These are phyloP conservation scores for Drosophila crucigera DNA, from an alignment of 2,888 invertebrate species.

Conservation along the genomic window DNA sequence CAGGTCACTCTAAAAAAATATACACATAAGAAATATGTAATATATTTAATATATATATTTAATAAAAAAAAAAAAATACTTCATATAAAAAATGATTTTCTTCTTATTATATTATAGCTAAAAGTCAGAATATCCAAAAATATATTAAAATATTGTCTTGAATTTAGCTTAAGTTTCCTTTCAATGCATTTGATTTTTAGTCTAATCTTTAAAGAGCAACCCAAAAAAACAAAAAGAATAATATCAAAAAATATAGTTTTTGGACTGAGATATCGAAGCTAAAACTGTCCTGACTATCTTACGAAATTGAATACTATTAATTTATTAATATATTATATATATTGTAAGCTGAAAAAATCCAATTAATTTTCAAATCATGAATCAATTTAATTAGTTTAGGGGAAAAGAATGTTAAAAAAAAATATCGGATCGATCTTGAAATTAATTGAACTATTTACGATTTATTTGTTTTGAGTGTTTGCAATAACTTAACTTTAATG, in stretches of 20 bases:
- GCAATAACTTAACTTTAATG: background rate
- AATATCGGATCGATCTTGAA: background rate
- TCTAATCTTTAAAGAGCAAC: background rate
- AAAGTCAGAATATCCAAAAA: background rate
- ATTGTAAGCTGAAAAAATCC: background rate
- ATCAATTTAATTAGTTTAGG: background rate
- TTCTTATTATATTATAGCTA: background rate
- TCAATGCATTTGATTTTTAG: background rate
- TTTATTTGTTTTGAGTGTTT: background rate
- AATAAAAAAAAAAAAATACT: background rate
- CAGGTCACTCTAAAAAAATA: conserved; percentile 8
- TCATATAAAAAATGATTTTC: background rate
- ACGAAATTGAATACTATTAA: background rate
- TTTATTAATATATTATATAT: background rate
- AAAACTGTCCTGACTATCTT: background rate
- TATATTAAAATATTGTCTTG: background rate
- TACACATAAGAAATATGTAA: background rate
- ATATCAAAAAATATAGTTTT: background rate
- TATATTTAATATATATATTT: background rate
- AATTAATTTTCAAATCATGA: background rate
- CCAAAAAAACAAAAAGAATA: background rate
- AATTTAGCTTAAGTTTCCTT: background rate
- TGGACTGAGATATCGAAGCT: background rate
- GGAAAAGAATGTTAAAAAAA: background rate
- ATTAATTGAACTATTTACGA: background rate